Evolutionary conservation across 2,888 invertebrate genomes (phyloP), one percentile per base, ranked within the genome.

Genomic region (Chymomyza caudatula): DNA sequence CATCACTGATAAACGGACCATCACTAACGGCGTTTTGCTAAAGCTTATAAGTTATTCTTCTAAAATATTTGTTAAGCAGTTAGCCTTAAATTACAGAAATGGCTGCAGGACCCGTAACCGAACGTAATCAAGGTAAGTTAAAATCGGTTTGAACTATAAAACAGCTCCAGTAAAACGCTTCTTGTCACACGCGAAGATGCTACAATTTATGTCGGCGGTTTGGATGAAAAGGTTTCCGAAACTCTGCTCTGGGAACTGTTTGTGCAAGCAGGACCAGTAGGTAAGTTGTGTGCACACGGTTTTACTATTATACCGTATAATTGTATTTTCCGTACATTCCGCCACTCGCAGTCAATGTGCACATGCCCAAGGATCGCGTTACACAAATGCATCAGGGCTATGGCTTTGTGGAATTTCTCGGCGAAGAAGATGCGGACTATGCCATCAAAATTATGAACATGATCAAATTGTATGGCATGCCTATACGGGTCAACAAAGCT

Each of bases 381-480:
- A 98, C 99, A 0, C 97, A 98, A 92, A 96, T 96, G 92, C 99
- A 99, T 90, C 99, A 99, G 91, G 99, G 99, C 0, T 99, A 98
- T 92, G 99, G 99, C 6, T 99, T 99, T 91, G 98, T 99, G 1
- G 99, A 99, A 91, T 99, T 99, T 88, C 96, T 99, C 93, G 97
- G 98, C 6, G 99, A 99, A 91, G 99, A 99, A 90, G 99, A 99
- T 92, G 99, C 99, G 0, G 99, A 99, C 91, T 99, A 99, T 92
- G 99, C 98, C 0, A 99, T 99, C 71, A 99, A 98, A 92, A 98
- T 99, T 71, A 99, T 99, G 98, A 99, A 99, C 89, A 99, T 99
- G 99, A 99, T 99, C 86, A 99, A 99, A 90, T 92, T 99, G 0
- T 99, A 98, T 91, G 99, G 99, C 4, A 99, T 99, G 90, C 99